These are phyloP conservation scores for Noctua janthina DNA, from an alignment of 2,888 invertebrate genomes.

Conservation along the genomic window DNA sequence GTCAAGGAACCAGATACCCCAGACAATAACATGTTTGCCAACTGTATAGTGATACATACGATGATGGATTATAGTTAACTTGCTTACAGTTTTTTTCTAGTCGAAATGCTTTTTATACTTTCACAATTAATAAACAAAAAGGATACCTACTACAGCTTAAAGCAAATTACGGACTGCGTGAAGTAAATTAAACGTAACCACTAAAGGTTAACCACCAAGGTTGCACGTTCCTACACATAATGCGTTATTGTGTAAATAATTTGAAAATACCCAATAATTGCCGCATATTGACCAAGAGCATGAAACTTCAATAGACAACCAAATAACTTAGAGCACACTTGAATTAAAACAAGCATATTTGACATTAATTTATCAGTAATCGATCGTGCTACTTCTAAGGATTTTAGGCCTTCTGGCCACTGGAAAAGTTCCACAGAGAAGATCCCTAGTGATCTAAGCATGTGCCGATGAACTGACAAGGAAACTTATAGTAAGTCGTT, in stretches of 20 bases:
- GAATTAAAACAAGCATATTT: background rate
- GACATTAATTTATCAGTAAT: background rate
- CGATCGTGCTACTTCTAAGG: background rate
- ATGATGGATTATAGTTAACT: constrained; percentile 33
- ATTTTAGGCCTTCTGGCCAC: background rate
- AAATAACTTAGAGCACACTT: background rate
- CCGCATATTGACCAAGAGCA: constrained; percentile 21
- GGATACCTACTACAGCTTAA: background rate
- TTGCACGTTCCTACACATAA: constrained; percentile 52
- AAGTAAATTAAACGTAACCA: constrained; percentile 34
- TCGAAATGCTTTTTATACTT: background rate
- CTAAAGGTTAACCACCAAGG: constrained; percentile 68
- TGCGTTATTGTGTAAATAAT: constrained; percentile 46
- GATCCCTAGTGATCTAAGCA: background rate
- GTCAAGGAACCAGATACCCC: constrained; percentile 69
- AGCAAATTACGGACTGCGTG: background rate
- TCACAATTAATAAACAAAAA: background rate
- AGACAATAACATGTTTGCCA: constrained; percentile 69
- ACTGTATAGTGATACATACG: constrained; percentile 49
- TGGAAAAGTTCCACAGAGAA: background rate
- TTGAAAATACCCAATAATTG: constrained; percentile 39
- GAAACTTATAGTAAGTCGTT: background rate
- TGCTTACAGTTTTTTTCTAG: constrained; percentile 30
- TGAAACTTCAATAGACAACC: background rate
- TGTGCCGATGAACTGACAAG: background rate